Evolutionary conservation across 2,888 invertebrate genomes (phyloP).

Genomic region (Hydrotaea diabolus): DNA sequence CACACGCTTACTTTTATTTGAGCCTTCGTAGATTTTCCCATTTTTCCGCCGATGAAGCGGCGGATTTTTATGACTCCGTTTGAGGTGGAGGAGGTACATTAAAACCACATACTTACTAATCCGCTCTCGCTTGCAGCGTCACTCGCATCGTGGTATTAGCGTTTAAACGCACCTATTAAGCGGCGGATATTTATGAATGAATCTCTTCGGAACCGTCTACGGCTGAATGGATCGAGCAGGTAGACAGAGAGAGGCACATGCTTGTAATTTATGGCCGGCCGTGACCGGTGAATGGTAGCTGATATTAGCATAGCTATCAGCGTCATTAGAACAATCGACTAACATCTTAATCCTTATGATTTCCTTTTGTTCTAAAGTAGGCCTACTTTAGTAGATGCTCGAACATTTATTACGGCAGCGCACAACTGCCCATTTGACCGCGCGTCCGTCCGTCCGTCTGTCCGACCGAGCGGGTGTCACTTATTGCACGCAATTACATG

Average conservation of each 20-base stretch:
- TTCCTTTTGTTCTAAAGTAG: slow-evolving; percentile 58
- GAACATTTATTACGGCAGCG: slow-evolving; percentile 31
- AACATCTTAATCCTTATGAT: slow-evolving; percentile 58
- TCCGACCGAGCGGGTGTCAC: not conserved
- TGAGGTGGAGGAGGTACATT: slow-evolving; percentile 37
- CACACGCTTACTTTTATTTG: not conserved
- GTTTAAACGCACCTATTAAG: slow-evolving; percentile 39
- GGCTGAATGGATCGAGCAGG: slow-evolving; percentile 25
- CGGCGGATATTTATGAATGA: slow-evolving; percentile 56
- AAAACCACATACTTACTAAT: slow-evolving; percentile 38
- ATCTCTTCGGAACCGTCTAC: not conserved
- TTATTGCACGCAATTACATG: slow-evolving; percentile 8
- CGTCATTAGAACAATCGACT: slow-evolving; percentile 56
- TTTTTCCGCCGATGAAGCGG: not conserved
- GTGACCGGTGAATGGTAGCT: slow-evolving; percentile 27
- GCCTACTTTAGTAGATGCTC: slow-evolving; percentile 39
- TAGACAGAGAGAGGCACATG: not conserved
- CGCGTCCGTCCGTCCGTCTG: not conserved
- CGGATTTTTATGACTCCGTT: slow-evolving; percentile 18
- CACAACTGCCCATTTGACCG: not conserved
- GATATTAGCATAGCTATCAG: slow-evolving; percentile 51
- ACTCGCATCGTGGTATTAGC: not conserved
- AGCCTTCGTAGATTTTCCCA: slow-evolving; percentile 26
- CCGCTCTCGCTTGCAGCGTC: too few species aligned
- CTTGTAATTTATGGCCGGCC: slow-evolving; percentile 12